Percentiles rank a stretch among this genome's conserved stretches.
These are phyloP conservation scores for Clarias fuscus DNA, from an alignment of 2,797 vertebrate genomes.

Conservation along the genomic window DNA sequence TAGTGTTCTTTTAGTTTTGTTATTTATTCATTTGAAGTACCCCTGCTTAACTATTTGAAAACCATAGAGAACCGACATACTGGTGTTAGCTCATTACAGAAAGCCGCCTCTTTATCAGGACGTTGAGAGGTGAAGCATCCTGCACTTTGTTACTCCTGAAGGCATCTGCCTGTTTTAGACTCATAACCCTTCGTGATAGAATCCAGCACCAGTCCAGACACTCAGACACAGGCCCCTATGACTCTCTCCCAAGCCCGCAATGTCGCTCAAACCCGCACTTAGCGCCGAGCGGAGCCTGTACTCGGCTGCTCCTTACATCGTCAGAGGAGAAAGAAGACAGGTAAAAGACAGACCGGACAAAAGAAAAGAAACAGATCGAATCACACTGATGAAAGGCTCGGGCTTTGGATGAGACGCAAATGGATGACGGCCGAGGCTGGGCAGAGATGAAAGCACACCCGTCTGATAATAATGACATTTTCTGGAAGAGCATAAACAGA, in stretches of 20 bases:
- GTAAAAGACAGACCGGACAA: slow-evolving; percentile 35
- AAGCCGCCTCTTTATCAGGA: slow-evolving; percentile 31
- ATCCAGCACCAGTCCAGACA: slow-evolving; percentile 49
- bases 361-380: slow-evolving; percentile 52
- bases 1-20: not conserved
- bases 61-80: not conserved
- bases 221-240: slow-evolving; percentile 31
- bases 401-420: slow-evolving; percentile 52
- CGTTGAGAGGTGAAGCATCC: slow-evolving; percentile 21
- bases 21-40: not conserved
- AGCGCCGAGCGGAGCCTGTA: not conserved
- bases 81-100: slow-evolving; percentile 26
- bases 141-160: slow-evolving; percentile 45
- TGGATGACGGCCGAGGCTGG: slow-evolving; percentile 46
- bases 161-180: slow-evolving; percentile 27
- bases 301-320: not conserved
- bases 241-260: slow-evolving; percentile 24
- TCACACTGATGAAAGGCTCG: slow-evolving; percentile 59
- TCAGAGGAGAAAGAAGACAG: slow-evolving; percentile 32
- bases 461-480: slow-evolving; percentile 59
- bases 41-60: not conserved
- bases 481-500: slow-evolving; percentile 56
- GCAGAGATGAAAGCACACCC: slow-evolving; percentile 58
- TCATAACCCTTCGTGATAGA: slow-evolving; percentile 33
- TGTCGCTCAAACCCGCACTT: slow-evolving; percentile 32